phyloP scores from a whole-genome alignment of 1,140 invertebrate species.

The Drusus annulatus region DNA sequence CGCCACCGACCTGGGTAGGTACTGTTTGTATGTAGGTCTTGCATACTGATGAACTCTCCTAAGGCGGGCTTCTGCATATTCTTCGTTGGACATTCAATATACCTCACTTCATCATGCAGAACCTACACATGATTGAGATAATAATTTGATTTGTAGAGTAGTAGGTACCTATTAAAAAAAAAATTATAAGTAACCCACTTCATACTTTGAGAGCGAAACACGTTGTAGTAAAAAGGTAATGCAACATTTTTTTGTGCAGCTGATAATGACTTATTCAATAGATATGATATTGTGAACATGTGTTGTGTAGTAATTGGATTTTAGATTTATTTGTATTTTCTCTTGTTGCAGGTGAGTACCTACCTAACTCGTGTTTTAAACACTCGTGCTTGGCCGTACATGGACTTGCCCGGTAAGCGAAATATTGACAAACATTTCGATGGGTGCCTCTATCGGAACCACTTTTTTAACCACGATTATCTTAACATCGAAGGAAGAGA shows the following conservation, averaged over 20 bases:
- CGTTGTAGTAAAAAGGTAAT: background rate
- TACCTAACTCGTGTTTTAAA: background rate
- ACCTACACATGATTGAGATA: background rate
- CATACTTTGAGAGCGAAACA: too few species aligned
- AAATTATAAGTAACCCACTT: too few species aligned
- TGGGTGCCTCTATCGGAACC: too few species aligned
- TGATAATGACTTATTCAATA: background rate
- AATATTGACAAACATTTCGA: background rate
- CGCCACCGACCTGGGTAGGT: background rate
- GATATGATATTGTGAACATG: background rate
- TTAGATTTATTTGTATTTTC: background rate
- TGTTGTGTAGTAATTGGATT: background rate
- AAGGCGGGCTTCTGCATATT: background rate
- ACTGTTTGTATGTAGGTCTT: constrained; percentile 8
- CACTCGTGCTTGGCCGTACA: background rate
- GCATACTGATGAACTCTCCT: constrained; percentile 23
- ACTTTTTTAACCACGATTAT: too few species aligned
- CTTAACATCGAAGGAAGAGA: too few species aligned
- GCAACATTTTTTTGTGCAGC: constrained; percentile 1
- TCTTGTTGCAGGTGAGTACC: constrained; percentile 13
- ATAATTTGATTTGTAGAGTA: background rate
- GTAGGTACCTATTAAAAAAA: too few species aligned
- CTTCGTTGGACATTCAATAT: background rate
- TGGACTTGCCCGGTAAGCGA: background rate
- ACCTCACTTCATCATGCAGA: background rate